These are phyloP conservation scores for Eupeodes luniger DNA, from an alignment of 2,888 invertebrate genomes.

Conservation along the genomic window DNA sequence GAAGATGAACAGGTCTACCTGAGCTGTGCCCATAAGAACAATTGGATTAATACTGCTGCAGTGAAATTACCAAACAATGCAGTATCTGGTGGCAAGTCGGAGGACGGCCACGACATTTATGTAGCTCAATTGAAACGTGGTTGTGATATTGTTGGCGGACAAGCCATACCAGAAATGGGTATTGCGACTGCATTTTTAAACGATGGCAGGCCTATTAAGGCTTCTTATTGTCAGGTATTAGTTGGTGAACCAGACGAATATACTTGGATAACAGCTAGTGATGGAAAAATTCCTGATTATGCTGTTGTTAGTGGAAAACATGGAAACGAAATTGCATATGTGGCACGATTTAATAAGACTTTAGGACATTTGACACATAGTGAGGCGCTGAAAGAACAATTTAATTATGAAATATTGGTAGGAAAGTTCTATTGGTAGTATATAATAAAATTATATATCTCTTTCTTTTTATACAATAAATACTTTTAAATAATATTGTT, in stretches of 20 bases:
- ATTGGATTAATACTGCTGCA: constrained; percentile 12
- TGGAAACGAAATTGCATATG: neutral
- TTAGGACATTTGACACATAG: neutral
- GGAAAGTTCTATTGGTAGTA: neutral
- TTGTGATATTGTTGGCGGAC: constrained; percentile 11
- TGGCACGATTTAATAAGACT: neutral
- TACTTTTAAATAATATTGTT: too few species aligned
- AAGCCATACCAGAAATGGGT: neutral
- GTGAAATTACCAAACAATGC: constrained; percentile 1
- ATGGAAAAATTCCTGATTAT: constrained; percentile 27
- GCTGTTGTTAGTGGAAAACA: constrained; percentile 10
- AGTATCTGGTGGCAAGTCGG: constrained; percentile 19
- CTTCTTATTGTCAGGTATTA: constrained; percentile 1
- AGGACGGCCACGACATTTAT: neutral
- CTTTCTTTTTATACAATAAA: too few species aligned
- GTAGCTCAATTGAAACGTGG: constrained; percentile 12
- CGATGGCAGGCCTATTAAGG: neutral
- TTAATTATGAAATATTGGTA: constrained; percentile 24
- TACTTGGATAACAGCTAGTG: neutral
- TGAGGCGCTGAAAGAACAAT: neutral
- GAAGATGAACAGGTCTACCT: neutral
- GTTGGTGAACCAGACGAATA: constrained; percentile 10
- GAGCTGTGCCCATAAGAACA: neutral
- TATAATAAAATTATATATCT: too few species aligned
- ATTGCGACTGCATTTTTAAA: neutral